phyloP scores from a whole-genome alignment of 2,797 vertebrate species.

The Anas flavirostris region DNA sequence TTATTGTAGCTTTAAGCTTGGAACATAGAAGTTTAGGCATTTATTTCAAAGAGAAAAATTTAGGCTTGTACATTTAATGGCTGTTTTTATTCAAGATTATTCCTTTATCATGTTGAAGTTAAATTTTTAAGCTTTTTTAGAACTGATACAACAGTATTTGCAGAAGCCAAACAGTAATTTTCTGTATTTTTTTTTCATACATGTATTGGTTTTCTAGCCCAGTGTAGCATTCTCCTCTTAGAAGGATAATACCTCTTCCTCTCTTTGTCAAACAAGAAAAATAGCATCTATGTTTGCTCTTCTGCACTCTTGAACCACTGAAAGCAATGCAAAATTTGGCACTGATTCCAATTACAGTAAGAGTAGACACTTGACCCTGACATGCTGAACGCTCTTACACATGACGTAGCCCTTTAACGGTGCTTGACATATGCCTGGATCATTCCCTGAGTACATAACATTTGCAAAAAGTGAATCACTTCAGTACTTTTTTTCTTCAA shows the following conservation, averaged over 20 bases:
- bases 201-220: not conserved
- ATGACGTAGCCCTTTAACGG: not conserved
- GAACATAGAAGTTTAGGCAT: not conserved
- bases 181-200: not conserved
- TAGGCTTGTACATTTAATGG: not conserved
- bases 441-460: not conserved
- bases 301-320: not conserved
- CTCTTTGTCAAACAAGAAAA: not conserved
- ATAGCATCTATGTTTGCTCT: not conserved
- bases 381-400: not conserved
- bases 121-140: not conserved
- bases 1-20: not conserved
- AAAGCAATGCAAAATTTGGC: not conserved
- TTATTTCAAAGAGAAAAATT: not conserved
- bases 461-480: not conserved
- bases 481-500: not conserved
- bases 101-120: not conserved
- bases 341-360: not conserved
- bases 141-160: not conserved
- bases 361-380: not conserved
- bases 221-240: not conserved
- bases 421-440: not conserved
- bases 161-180: not conserved
- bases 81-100: not conserved
- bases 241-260: not conserved